These are phyloP conservation scores for Stenichneumon culpator DNA, from an alignment of 2,888 invertebrate genomes.

Conservation along the genomic window DNA sequence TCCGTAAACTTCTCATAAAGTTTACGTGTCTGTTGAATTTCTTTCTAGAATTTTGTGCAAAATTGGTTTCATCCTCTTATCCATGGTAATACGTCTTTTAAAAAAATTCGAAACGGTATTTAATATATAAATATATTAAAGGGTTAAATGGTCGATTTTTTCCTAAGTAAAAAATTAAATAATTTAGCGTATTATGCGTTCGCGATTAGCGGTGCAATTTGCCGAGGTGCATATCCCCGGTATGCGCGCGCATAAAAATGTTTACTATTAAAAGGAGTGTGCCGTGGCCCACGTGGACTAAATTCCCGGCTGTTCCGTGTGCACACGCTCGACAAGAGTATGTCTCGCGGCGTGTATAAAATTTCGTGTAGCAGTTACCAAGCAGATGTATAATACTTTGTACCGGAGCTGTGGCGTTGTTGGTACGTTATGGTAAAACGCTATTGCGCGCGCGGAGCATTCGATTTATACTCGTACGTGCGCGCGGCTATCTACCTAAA, in stretches of 20 bases:
- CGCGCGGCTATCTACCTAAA: conserved; percentile 69
- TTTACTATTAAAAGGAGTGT: conserved; percentile 22
- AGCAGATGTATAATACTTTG: conserved; percentile 11
- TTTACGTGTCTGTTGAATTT: too few species aligned
- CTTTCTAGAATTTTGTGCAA: background rate
- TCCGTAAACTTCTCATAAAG: too few species aligned
- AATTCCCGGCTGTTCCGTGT: conserved; percentile 31
- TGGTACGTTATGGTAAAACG: conserved; percentile 43
- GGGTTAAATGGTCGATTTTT: background rate
- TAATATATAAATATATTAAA: background rate
- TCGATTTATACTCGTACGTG: conserved; percentile 69
- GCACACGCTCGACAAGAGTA: conserved; percentile 31
- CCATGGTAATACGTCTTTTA: background rate
- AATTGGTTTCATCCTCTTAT: background rate
- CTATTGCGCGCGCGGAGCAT: conserved; percentile 36
- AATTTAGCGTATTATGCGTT: background rate
- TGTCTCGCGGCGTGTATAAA: conserved; percentile 21
- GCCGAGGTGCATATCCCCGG: background rate
- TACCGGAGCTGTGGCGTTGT: conserved; percentile 11
- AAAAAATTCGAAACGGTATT: background rate
- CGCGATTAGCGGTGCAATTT: background rate
- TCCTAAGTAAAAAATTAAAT: background rate
- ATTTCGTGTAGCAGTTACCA: conserved; percentile 13
- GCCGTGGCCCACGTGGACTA: conserved; percentile 32
- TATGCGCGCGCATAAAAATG: conserved; percentile 27